phyloP scores from a whole-genome alignment of 1,140 invertebrate genomes.

The Dysdera silvatica region DNA sequence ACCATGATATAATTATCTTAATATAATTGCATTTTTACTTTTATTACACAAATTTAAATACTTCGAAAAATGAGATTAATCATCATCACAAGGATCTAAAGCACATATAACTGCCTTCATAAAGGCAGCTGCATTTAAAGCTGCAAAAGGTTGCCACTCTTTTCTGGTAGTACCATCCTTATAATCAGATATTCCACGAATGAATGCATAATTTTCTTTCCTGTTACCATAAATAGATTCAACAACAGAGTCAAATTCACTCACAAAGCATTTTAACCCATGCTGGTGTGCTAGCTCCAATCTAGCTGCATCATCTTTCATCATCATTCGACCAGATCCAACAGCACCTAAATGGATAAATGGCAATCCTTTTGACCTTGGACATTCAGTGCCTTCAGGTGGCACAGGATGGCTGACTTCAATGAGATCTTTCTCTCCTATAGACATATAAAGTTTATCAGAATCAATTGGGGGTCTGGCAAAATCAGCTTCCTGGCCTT shows the following conservation, averaged over 20 bases:
- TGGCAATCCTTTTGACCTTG: conserved; percentile 38
- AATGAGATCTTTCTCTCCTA: conserved; percentile 88
- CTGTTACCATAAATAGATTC: conserved; percentile 90
- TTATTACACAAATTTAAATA: no score
- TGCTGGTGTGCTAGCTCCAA: conserved; percentile 63
- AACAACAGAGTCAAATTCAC: conserved; percentile 92
- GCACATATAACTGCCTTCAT: conserved; percentile 86
- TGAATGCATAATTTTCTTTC: conserved; percentile 68
- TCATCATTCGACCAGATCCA: conserved; percentile 61
- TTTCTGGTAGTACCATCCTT: conserved; percentile 83
- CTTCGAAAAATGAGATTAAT: no score
- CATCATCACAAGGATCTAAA: no score
- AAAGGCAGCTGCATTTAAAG: conserved; percentile 80
- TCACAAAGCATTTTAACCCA: conserved; percentile 79
- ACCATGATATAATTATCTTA: no score
- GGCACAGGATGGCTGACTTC: conserved; percentile 80
- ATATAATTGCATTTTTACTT: no score
- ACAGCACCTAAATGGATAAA: conserved; percentile 72
- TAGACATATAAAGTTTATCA: conserved; percentile 90
- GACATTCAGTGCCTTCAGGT: conserved; percentile 40
- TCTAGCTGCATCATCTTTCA: conserved; percentile 61
- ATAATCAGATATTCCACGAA: conserved; percentile 86
- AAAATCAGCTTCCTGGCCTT: conserved; percentile 50
- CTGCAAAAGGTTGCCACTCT: conserved; percentile 91
- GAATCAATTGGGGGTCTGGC: conserved; percentile 64